Conservation (phyloP, 2,113 vertebrate species). For the Centropus bengalensis region DNA sequence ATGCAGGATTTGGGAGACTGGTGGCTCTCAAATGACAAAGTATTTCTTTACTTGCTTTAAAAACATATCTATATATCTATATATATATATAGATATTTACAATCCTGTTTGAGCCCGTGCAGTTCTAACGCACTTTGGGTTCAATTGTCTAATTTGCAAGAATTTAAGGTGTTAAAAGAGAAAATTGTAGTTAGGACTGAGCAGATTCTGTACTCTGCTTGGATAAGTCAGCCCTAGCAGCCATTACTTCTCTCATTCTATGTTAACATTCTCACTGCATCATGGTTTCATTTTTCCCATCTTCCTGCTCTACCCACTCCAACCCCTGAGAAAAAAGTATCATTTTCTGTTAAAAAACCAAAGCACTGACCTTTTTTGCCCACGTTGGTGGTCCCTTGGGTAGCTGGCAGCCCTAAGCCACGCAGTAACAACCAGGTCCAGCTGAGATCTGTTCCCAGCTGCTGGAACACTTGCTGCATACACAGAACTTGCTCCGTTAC, state of each 20-base stretch:
- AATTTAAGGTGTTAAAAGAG: neutral
- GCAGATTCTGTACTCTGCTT: neutral
- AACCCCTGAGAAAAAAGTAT: neutral
- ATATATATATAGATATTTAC: neutral
- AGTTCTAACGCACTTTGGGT: neutral
- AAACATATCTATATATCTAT: too few relatives aligned
- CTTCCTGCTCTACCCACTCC: neutral
- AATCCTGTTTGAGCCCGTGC: neutral
- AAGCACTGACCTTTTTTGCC: neutral
- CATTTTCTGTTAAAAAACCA: neutral
- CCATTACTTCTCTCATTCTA: neutral
- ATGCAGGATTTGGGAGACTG: neutral
- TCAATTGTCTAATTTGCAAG: neutral
- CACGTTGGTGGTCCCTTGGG: neutral
- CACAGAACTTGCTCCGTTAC: neutral
- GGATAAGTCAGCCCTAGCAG: neutral
- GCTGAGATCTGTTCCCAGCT: neutral
- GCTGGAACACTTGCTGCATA: neutral
- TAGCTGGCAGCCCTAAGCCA: neutral
- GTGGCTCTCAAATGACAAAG: neutral
- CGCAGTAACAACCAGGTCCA: too few relatives aligned
- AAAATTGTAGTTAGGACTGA: neutral
- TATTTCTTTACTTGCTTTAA: neutral
- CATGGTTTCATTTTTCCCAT: neutral
- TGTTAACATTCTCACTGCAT: neutral